Evolutionary conservation across 92 coral and sea anemone species (phyloP).

Genomic region (Paragorgia papillata): DNA sequence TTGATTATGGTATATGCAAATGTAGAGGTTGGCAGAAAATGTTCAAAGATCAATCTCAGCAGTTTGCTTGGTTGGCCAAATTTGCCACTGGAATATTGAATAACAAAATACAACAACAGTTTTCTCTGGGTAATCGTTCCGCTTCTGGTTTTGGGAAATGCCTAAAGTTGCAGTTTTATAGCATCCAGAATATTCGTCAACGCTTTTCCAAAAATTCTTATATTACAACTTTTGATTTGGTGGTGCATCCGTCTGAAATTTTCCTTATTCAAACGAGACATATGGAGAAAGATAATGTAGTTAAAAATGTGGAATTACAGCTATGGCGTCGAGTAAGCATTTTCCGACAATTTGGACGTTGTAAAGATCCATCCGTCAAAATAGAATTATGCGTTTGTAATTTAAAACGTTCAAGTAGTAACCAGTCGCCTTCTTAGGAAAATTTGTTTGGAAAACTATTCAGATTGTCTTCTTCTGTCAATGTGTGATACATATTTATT

Average conservation of each 20-base stretch:
- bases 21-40: slow-evolving; percentile 84
- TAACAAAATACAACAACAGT: slow-evolving; percentile 69
- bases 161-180: slow-evolving; percentile 70
- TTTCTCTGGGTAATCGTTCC: slow-evolving; percentile 35
- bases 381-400: slow-evolving; percentile 73
- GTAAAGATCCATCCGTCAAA: slow-evolving; percentile 72
- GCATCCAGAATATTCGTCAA: slow-evolving; percentile 77
- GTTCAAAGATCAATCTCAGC: slow-evolving; percentile 71
- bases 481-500: too few relatives aligned
- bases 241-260: slow-evolving; percentile 70
- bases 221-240: slow-evolving; percentile 82
- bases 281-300: slow-evolving; percentile 16
- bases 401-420: too few relatives aligned
- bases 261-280: slow-evolving; percentile 79
- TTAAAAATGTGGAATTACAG: slow-evolving; percentile 44
- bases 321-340: slow-evolving; percentile 80
- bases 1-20: slow-evolving; percentile 79
- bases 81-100: slow-evolving; percentile 79
- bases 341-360: slow-evolving; percentile 75
- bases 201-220: slow-evolving; percentile 56
- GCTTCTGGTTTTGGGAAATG: slow-evolving; percentile 83
- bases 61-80: slow-evolving; percentile 80
- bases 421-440: too few relatives aligned
- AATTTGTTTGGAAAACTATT: too few relatives aligned
- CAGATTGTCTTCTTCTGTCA: too few relatives aligned